Percentiles rank a stretch among this genome's conserved stretches.
phyloP scores from a whole-genome alignment of 2,113 vertebrate species.

The Thryonomys swinderianus region DNA sequence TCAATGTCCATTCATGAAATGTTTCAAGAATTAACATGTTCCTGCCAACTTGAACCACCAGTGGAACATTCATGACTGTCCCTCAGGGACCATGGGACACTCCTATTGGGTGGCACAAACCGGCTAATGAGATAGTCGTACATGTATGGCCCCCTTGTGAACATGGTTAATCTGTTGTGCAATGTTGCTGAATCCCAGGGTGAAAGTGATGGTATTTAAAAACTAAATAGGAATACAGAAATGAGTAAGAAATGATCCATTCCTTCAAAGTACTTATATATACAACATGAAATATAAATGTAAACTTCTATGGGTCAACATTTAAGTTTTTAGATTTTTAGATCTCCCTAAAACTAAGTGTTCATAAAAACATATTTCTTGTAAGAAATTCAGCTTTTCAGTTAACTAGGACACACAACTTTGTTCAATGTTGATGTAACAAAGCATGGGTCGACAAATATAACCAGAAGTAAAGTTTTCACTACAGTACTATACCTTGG shows the following conservation, averaged over 20 bases:
- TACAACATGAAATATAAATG: neutral
- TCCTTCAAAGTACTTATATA: slow-evolving; percentile 40
- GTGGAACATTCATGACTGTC: neutral
- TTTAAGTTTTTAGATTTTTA: slow-evolving; percentile 28
- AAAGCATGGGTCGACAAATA: neutral
- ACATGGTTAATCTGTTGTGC: neutral
- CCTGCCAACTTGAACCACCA: neutral
- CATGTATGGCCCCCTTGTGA: neutral
- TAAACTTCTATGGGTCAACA: neutral
- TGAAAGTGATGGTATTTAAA: slow-evolving; percentile 21
- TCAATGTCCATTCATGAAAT: neutral
- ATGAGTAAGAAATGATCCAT: slow-evolving; percentile 18
- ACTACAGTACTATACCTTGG: neutral
- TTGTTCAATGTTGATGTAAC: neutral
- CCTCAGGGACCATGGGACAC: neutral
- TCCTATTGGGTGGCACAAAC: neutral
- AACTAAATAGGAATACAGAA: slow-evolving; percentile 20
- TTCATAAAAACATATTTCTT: slow-evolving; percentile 24
- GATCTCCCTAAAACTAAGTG: slow-evolving; percentile 19
- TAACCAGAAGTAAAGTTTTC: neutral
- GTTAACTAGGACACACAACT: neutral
- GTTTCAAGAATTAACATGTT: neutral
- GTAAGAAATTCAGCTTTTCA: slow-evolving; percentile 41
- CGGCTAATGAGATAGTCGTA: neutral
- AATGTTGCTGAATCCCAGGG: neutral